phyloP scores from a whole-genome alignment of 1,140 invertebrate genomes.

The Drosophila nannoptera region DNA sequence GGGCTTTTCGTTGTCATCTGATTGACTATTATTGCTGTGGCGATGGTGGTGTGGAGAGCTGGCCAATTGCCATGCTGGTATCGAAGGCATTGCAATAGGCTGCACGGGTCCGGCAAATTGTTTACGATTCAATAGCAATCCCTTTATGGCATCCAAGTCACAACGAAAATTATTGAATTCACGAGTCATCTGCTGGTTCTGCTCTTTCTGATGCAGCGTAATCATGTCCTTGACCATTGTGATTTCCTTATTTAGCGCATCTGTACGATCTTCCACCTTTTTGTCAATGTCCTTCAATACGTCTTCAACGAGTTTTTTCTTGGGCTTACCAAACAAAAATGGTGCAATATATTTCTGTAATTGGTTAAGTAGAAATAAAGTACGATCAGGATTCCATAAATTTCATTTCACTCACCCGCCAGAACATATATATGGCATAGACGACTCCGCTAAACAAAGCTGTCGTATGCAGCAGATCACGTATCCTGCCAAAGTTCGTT shows the following conservation, averaged over 20 bases:
- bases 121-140: constrained; percentile 87
- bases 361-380: constrained; percentile 11
- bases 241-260: constrained; percentile 82
- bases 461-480: constrained; percentile 84
- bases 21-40: constrained; percentile 57
- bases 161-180: constrained; percentile 86
- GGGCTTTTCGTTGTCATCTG: constrained; percentile 76
- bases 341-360: constrained; percentile 84
- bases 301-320: constrained; percentile 82
- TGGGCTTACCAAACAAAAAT: constrained; percentile 83
- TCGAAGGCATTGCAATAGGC: constrained; percentile 83
- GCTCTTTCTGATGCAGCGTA: constrained; percentile 78
- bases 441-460: constrained; percentile 85
- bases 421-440: constrained; percentile 86
- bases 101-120: constrained; percentile 83
- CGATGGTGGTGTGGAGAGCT: constrained; percentile 64
- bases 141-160: constrained; percentile 88
- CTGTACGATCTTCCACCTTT: constrained; percentile 82
- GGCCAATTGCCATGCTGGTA: constrained; percentile 87
- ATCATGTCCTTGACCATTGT: constrained; percentile 79
- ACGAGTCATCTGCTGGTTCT: constrained; percentile 81
- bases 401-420: constrained; percentile 81
- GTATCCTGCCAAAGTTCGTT: constrained; percentile 80
- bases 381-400: not conserved
- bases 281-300: constrained; percentile 84